A percentile compares a stretch with the other conserved stretches of the same genome.
phyloP scores from a whole-genome alignment of 92 coral and sea anemone genomes.

The Isaurus tuberculatus region DNA sequence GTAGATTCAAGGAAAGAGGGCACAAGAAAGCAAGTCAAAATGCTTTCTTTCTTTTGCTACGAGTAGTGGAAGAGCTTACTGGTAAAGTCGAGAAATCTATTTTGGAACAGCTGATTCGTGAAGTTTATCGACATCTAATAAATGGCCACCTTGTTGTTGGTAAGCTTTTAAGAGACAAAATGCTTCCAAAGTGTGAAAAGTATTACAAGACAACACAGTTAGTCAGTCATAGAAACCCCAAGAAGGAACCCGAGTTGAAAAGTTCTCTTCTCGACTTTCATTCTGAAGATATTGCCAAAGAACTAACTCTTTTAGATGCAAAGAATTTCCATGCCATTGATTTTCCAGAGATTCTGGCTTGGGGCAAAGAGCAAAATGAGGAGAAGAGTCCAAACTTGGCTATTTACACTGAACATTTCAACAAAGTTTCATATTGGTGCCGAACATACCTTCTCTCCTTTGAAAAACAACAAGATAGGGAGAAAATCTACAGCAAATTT shows the following conservation, averaged over 20 bases:
- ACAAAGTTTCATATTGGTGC: conserved; percentile 98
- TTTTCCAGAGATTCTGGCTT: conserved; percentile 95
- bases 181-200: conserved; percentile 95
- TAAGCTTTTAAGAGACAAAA: conserved; percentile 84
- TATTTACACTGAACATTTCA: conserved; percentile 94
- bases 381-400: conserved; percentile 89
- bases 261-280: conserved; percentile 84
- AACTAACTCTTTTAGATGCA: conserved; percentile 91
- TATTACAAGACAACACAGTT: conserved; percentile 81
- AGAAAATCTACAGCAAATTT: conserved; percentile 88
- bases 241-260: conserved; percentile 43
- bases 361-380: conserved; percentile 99
- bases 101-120: conserved; percentile 91
- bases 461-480: conserved; percentile 92
- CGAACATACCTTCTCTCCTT: conserved; percentile 94
- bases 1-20: conserved; percentile 91
- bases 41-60: conserved; percentile 86
- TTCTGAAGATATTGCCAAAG: conserved; percentile 88
- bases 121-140: conserved; percentile 86
- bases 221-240: conserved; percentile 45
- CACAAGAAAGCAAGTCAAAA: conserved; percentile 97
- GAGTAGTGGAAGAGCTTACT: conserved; percentile 93
- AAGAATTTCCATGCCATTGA: conserved; percentile 89
- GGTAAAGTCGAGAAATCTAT: conserved; percentile 95
- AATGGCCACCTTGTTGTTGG: conserved; percentile 92